Conservation (phyloP, 1,140 invertebrate genomes). For the Caerostris extrusa region DNA sequence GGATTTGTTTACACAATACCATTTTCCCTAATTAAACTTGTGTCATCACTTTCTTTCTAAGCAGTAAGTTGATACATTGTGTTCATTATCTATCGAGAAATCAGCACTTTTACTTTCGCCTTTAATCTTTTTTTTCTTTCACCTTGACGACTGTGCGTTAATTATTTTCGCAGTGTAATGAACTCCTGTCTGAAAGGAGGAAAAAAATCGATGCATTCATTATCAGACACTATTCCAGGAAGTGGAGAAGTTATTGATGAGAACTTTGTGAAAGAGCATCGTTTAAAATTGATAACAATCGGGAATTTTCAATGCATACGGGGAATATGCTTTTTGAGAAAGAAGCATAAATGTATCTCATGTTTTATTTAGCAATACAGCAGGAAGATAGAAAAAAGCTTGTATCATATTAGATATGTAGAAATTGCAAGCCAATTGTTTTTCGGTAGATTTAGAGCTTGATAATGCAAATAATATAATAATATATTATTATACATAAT, state of each 20-base stretch:
- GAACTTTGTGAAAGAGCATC: background rate
- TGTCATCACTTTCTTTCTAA: background rate
- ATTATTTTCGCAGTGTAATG: background rate
- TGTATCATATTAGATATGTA: too few relatives aligned
- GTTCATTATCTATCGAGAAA: background rate
- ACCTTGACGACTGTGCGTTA: background rate
- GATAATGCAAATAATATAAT: too few relatives aligned
- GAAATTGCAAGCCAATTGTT: too few relatives aligned
- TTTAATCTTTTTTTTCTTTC: background rate
- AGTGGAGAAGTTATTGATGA: background rate
- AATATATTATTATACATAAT: too few relatives aligned
- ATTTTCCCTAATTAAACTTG: background rate
- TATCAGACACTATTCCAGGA: background rate
- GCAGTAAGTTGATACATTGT: background rate
- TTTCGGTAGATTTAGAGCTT: too few relatives aligned
- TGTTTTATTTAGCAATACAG: too few relatives aligned
- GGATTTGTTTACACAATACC: background rate
- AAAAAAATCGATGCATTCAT: background rate
- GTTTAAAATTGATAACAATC: background rate
- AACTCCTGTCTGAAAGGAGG: background rate
- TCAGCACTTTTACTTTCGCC: background rate
- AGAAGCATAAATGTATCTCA: too few relatives aligned
- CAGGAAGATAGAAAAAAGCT: too few relatives aligned
- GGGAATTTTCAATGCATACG: too few relatives aligned
- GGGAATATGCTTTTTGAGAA: too few relatives aligned